Base-by-base conservation (phyloP, 2,113 vertebrate species). In the Myotis yumanensis region DNA sequence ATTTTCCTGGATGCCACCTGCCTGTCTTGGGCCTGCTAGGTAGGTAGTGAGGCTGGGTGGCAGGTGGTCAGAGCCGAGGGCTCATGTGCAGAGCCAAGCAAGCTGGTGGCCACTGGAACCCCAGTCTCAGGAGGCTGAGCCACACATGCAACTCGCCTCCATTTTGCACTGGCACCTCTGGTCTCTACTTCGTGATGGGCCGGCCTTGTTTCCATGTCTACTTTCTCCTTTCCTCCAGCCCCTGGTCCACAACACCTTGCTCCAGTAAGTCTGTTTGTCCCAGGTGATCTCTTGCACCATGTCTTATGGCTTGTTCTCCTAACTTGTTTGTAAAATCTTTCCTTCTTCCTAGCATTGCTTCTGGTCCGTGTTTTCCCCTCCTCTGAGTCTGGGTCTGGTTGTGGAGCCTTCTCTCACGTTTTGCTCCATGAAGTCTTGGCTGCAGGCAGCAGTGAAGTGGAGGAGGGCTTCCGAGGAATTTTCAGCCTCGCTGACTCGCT, bases 71-170 rank as follows among this genome's bases (percentile, higher is more conserved):
- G 32, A 17, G 28, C 1, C 15, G 30, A n/a, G 28, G 25, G 40
- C 4, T 54, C 48, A 7, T 23, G 37, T 8, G 30, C 22, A 37
- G 59, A 62, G 59, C 59, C 59, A 11, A 28, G 59, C 59, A 28
- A 62, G 59, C 23, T 11, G 2, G 40, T 69, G 62, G 17, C 46
- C 75, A 62, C 23, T 7, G 43, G 43, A 14, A 37, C 48, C 32
- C 25, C 17, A 18, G 4, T 20, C n/a, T 28, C 66, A 12, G 43
- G 43, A 51, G 52, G 30, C 43, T 25, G 48, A 57, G 37, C 28
- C 7, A 25, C 32, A 3, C 11, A 11, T 12, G 81, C 15, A 9
- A 0, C 28, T 10, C 2, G 20, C 28, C 15, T 68, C 32, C 23
- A 48, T 30, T 16, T 35, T 64, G 4, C 25, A 52, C 51, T 8